Percentiles rank a stretch among this genome's conserved stretches.
Conservation (phyloP, 2,797 vertebrate species). For the Scolopax bukidnonensis region DNA sequence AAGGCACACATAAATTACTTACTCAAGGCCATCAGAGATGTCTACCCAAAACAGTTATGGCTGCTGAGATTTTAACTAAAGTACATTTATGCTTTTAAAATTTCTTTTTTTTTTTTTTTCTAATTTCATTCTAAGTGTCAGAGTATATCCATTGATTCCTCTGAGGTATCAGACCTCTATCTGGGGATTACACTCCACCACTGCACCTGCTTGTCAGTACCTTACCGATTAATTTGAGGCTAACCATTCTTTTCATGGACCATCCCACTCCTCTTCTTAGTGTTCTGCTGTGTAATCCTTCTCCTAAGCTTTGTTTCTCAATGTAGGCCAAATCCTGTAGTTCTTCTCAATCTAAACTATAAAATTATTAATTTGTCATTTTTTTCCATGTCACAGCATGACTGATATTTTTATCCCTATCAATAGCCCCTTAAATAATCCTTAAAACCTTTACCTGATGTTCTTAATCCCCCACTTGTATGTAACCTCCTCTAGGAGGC, state of each 20-base stretch:
- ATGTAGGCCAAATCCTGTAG: not conserved
- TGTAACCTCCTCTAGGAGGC: not conserved
- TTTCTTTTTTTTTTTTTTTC: not conserved
- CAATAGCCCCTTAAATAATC: not conserved
- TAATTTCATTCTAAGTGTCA: not conserved
- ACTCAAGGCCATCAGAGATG: not conserved
- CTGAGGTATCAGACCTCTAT: not conserved
- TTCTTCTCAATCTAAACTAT: not conserved
- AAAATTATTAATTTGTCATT: conserved; percentile 10
- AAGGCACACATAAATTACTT: not conserved
- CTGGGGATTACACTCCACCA: not conserved
- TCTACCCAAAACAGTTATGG: not conserved
- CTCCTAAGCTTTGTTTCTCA: not conserved
- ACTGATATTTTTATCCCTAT: conserved; percentile 16
- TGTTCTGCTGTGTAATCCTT: not conserved
- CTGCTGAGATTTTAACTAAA: not conserved
- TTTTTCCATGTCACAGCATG: not conserved
- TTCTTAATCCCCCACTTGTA: conserved; percentile 1
- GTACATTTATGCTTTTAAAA: not conserved
- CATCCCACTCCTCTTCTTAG: accelerated
- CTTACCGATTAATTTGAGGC: not conserved
- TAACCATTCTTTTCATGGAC: not conserved
- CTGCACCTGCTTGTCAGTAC: not conserved
- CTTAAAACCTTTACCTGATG: not conserved
- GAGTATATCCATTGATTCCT: not conserved